A percentile compares a stretch with the other conserved stretches of the same genome.
Evolutionary conservation across 2,113 vertebrate species (phyloP).

Genomic region (Rynchops niger): DNA sequence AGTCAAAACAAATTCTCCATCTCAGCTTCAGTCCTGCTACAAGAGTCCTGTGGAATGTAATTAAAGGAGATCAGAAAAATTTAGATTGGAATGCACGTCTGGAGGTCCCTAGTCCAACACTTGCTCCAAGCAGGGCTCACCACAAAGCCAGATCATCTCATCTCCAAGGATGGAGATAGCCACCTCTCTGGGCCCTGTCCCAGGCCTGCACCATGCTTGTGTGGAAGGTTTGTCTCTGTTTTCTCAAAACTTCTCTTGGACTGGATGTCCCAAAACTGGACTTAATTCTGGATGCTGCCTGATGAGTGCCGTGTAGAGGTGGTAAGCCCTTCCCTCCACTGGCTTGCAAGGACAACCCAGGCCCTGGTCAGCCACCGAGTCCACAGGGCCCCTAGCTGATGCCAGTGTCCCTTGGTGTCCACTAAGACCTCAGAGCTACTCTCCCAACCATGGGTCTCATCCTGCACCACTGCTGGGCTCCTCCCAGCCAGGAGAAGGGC

Average conservation of each 20-base stretch:
- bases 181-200: background rate
- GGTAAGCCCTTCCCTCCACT: background rate
- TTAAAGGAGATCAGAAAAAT: background rate
- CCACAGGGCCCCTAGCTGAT: background rate
- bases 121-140: background rate
- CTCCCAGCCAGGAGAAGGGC: background rate
- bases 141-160: background rate
- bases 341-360: background rate
- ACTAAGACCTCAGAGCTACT: background rate
- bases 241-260: background rate
- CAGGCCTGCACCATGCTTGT: background rate
- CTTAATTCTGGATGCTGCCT: background rate
- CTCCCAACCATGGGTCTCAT: background rate
- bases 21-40: background rate
- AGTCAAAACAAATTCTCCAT: background rate
- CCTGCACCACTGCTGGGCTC: background rate
- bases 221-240: background rate
- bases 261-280: background rate
- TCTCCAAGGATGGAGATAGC: background rate
- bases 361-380: rapidly evolving
- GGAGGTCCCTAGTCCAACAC: background rate
- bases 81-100: background rate
- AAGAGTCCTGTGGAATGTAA: background rate
- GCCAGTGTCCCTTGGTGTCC: background rate
- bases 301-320: background rate